Evolutionary conservation across 1,140 invertebrate species (phyloP), one percentile per base, ranked within the genome.

Genomic region (Plodia interpunctella): DNA sequence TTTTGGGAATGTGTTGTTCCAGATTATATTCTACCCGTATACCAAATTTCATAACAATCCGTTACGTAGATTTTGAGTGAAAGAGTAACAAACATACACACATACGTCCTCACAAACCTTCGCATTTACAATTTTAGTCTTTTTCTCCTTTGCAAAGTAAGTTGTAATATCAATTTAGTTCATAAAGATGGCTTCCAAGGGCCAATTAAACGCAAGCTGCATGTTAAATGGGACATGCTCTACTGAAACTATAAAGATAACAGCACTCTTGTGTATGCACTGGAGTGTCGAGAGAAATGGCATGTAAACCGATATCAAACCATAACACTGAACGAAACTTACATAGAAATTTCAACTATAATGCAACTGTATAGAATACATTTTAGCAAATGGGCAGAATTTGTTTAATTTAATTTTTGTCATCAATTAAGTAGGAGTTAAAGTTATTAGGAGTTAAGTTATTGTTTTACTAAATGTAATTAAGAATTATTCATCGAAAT

Each of bases 161-260:
- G 38, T n/a, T 15, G 2, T 44, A 15, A 44, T 44, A 44, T 44
- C 38, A 44, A 44, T 44, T 44, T 44, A 44, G 38, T 44, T 44
- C 38, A 44, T 17, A 44, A 44, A 51, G 20, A 51, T 3, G 10
- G 49, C 11, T 25, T 25, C 17, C 13, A 5, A 53, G 20, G 19
- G 19, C 21, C 13, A 25, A 18, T 51, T 51, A 25, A 53, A 53
- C 18, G 21, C 51, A 25, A 21, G 51, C 21, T 53, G 13, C 10
- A 53, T 53, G 21, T 53, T 53, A 53, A 53, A 53, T 53, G 51
- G 51, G 21, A 20, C 25, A 53, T 21, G 51, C 21, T 53, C 19
- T n/a, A 53, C 10, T 11, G 51, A 53, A 25, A 53, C 51, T 25
- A 53, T 53, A 21, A 53, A 53, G 51, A 53, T 53, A 53, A 53